Evolutionary conservation across 2,797 vertebrate genomes (phyloP).

Genomic region (Podargus strigoides): DNA sequence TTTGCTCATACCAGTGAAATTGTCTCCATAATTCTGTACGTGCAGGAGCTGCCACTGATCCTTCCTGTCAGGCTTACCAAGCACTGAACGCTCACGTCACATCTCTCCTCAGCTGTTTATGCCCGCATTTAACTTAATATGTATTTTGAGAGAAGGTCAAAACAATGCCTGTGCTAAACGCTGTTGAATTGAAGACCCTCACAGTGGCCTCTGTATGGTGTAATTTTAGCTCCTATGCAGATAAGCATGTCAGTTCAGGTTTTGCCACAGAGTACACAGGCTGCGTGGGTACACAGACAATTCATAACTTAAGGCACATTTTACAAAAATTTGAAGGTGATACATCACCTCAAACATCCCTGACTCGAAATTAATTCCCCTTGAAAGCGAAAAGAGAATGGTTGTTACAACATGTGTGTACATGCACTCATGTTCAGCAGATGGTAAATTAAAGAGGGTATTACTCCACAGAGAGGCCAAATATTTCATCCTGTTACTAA

Average conservation of each 20-base stretch:
- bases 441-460: not conserved
- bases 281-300: not conserved
- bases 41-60: slow-evolving; percentile 11
- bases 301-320: not conserved
- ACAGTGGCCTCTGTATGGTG: not conserved
- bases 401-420: not conserved
- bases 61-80: slow-evolving; percentile 14
- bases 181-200: not conserved
- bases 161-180: not conserved
- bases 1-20: slow-evolving; percentile 10
- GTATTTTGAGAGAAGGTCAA: slow-evolving; percentile 1
- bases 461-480: slow-evolving; percentile 1
- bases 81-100: not conserved
- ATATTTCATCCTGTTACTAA: slow-evolving; percentile 4
- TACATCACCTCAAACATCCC: not conserved
- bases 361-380: not conserved
- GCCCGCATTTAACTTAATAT: not conserved
- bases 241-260: not conserved
- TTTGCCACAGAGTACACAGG: not conserved
- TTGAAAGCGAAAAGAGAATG: not conserved
- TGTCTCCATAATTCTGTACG: not conserved
- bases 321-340: not conserved
- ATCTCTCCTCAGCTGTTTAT: not conserved
- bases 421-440: not conserved
- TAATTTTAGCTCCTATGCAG: not conserved